Percentiles rank a stretch among this genome's conserved stretches.
phyloP scores from a whole-genome alignment of 2,113 vertebrate genomes.

The Scalopus aquaticus region DNA sequence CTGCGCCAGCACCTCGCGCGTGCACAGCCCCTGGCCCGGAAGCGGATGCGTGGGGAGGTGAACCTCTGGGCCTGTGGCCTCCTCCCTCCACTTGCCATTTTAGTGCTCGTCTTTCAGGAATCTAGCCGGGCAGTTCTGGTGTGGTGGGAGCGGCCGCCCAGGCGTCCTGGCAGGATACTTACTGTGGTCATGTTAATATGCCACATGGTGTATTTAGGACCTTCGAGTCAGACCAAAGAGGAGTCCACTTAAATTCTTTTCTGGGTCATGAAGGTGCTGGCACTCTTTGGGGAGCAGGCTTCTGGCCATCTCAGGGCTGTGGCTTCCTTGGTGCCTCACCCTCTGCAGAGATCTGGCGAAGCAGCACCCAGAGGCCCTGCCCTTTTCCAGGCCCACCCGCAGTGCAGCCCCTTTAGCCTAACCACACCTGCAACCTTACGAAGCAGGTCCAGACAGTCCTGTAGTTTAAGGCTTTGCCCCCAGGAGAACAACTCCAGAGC shows the following conservation, averaged over 20 bases:
- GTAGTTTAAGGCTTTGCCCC: background rate
- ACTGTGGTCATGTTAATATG: accelerated
- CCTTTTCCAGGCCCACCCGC: background rate
- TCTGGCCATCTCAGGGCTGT: background rate
- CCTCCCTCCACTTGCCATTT: background rate
- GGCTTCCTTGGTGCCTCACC: background rate
- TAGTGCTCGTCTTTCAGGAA: background rate
- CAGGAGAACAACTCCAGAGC: background rate
- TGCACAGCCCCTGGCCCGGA: background rate
- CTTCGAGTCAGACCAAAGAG: background rate
- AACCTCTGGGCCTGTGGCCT: background rate
- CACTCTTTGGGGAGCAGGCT: background rate
- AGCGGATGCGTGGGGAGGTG: background rate
- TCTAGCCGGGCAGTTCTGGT: background rate
- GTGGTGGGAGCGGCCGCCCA: background rate
- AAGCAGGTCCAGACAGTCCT: background rate
- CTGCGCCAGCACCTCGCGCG: background rate
- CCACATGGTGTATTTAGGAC: background rate
- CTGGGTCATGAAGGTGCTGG: background rate
- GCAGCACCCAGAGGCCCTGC: background rate
- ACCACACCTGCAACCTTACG: background rate
- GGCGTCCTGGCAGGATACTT: background rate
- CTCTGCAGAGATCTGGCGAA: background rate
- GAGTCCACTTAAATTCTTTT: background rate
- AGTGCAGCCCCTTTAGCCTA: background rate